Conservation (phyloP, 2,888 invertebrate genomes). For the Deroplatys truncata region DNA sequence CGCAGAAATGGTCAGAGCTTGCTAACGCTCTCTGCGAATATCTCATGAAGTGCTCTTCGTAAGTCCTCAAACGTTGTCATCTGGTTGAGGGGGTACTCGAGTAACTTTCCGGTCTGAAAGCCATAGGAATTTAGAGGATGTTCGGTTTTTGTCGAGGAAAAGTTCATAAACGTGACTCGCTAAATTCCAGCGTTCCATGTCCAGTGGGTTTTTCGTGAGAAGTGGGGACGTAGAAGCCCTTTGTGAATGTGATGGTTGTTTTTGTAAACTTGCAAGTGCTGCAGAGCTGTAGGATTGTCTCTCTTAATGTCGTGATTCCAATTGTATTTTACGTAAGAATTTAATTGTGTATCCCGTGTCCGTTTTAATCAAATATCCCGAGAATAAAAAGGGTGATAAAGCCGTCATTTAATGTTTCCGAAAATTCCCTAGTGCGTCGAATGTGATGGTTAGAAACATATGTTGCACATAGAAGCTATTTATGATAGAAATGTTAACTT, state of each 20-base stretch:
- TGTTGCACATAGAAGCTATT: no score
- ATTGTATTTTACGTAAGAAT: background rate
- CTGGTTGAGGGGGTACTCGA: background rate
- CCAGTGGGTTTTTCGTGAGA: background rate
- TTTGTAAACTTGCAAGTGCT: background rate
- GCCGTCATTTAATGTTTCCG: no score
- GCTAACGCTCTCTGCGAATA: no score
- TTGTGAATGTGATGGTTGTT: background rate
- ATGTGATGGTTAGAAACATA: no score
- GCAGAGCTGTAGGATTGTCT: background rate
- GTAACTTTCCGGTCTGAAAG: background rate
- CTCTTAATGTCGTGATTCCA: background rate
- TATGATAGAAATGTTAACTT: no score
- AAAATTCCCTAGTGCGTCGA: no score
- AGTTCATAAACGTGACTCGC: background rate
- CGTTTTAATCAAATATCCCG: no score
- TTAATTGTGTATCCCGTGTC: no score
- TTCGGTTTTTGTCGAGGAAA: background rate
- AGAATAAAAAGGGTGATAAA: no score
- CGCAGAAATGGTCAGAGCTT: no score
- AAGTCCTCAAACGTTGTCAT: background rate
- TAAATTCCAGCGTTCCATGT: background rate
- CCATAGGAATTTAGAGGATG: background rate
- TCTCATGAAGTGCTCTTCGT: background rate
- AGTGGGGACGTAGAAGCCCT: no score